A percentile compares a stretch with the other conserved stretches of the same genome.
Conservation (phyloP, 2,113 vertebrate genomes). For the Oryzias celebensis region DNA sequence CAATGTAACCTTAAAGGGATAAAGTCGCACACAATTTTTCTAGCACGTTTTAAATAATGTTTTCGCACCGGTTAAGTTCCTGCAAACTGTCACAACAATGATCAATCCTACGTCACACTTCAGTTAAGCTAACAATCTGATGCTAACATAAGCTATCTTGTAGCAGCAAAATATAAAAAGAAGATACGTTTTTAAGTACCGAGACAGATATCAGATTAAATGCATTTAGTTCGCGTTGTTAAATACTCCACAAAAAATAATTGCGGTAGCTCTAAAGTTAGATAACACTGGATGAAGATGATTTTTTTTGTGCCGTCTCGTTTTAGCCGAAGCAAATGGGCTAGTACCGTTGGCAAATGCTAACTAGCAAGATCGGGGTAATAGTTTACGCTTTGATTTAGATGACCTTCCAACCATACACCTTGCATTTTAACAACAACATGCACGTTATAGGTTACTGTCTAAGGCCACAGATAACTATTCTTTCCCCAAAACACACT, state of each 20-base stretch:
- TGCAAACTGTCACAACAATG: slow-evolving; percentile 73
- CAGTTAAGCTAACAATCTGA: slow-evolving; percentile 49
- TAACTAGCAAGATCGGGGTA: slow-evolving; percentile 58
- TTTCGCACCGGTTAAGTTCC: slow-evolving; percentile 5
- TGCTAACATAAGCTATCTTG: slow-evolving; percentile 52
- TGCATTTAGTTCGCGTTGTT: background rate
- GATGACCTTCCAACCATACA: background rate
- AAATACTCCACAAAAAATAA: background rate
- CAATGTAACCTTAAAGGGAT: accelerated
- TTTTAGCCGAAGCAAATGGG: slow-evolving; percentile 46
- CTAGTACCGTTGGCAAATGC: slow-evolving; percentile 48
- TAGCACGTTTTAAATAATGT: background rate
- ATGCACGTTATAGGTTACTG: background rate
- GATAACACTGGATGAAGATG: background rate
- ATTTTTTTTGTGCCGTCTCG: slow-evolving; percentile 33
- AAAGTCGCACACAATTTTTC: background rate
- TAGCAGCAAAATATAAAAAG: slow-evolving; percentile 34
- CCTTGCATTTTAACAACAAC: background rate
- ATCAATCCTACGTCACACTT: slow-evolving; percentile 66
- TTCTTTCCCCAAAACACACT: slow-evolving; percentile 20
- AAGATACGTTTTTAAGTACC: background rate
- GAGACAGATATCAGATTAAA: background rate
- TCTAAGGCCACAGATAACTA: background rate
- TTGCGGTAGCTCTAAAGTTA: background rate
- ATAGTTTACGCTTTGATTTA: slow-evolving; percentile 29